Evolutionary conservation across 2,113 vertebrate species (phyloP), one percentile per base, ranked within the genome.

Genomic region (Carassius gibelio): DNA sequence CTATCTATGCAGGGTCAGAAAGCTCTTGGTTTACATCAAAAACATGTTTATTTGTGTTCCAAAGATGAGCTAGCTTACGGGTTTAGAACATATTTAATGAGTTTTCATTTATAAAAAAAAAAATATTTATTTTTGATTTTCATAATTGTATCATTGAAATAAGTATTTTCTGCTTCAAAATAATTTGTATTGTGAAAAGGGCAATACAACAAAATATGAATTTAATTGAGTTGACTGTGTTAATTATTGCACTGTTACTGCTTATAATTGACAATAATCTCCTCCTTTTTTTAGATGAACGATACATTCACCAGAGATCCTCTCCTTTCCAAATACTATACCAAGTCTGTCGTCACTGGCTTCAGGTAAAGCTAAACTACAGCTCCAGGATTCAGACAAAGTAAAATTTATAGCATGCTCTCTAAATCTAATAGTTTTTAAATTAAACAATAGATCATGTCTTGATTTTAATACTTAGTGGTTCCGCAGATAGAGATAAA

Each of bases 251-350:
- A 14, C n/a, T 74, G 10, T n/a, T n/a, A 17, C 15, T 76, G 17
- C 26, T 0, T 57, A 21, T 77, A 17, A 19, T 77, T 57, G 17
- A 36, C 5, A 17, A 57, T 75, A 48, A 42, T 9, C 19, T 77
- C 71, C 90, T 90, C 82, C 76, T 0, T 72, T 86, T 90, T 55
- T 89, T 91, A 95, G 95, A 87, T 95, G 42, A 81, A 52, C 42
- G 42, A 86, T n/a, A 82, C 75, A 23, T 93, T 90, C 90, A 89
- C 88, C 84, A 90, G 34, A 9, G 93, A 94, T 84, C 23, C 69
- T 3, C 38, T 95, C 5, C 90, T 95, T 0, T 23, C 42, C n/a
- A 88, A 93, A 62, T 95, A 93, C 90, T 91, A 94, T 88, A 91
- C 85, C 0, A 88, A 81, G 57, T 93, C 94, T 23, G 84, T 92